Percentiles rank a stretch among this genome's conserved stretches.
phyloP scores from a whole-genome alignment of 2,113 vertebrate species.

The Otolemur garnettii region DNA sequence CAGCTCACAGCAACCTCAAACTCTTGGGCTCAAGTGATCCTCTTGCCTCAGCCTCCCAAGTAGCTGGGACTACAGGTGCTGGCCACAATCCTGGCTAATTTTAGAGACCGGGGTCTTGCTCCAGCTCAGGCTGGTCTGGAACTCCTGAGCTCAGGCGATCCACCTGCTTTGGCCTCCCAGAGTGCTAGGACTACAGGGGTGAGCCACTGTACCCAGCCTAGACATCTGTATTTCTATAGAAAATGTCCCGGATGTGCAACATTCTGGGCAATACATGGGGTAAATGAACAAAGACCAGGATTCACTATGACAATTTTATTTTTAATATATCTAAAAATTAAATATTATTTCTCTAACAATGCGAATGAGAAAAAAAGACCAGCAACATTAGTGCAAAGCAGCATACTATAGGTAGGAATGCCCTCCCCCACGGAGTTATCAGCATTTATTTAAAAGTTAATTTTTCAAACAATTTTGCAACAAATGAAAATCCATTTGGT shows the following conservation, averaged over 20 bases:
- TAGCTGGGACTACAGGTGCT: no score
- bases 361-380: conserved; percentile 41
- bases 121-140: no score
- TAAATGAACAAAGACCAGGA: conserved; percentile 64
- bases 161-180: no score
- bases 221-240: background rate
- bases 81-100: no score
- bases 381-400: conserved; percentile 63
- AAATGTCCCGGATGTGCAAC: conserved; percentile 5
- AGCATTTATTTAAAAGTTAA: conserved; percentile 67
- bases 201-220: no score
- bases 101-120: no score
- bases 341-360: conserved; percentile 71
- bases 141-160: no score
- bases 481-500: conserved; percentile 78
- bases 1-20: no score
- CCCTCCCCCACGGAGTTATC: background rate
- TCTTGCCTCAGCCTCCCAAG: no score
- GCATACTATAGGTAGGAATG: conserved; percentile 55
- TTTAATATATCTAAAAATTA: conserved; percentile 74
- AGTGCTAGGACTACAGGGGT: no score
- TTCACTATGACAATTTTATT: conserved; percentile 69
- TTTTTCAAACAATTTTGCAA: conserved; percentile 66
- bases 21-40: no score
- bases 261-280: background rate